Percentiles rank a stretch among this genome's conserved stretches.
Evolutionary conservation across 2,113 vertebrate species (phyloP).

Genomic region (Petrocephalus zakoni): DNA sequence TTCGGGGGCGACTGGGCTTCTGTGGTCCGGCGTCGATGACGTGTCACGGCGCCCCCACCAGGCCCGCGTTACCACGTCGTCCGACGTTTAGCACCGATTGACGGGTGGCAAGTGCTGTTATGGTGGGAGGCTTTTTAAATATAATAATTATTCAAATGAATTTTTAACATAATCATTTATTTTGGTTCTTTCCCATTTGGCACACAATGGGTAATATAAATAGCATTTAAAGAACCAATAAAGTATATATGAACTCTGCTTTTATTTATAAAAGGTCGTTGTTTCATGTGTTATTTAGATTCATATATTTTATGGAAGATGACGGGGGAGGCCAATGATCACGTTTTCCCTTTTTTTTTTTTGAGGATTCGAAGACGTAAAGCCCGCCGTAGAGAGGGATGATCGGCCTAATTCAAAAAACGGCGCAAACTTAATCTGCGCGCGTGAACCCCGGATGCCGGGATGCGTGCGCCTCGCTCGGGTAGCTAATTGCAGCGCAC

Average conservation of each 20-base stretch:
- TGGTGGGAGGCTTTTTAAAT: neutral
- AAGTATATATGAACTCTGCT: neutral
- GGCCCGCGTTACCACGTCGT: constrained; percentile 11
- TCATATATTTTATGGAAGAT: neutral
- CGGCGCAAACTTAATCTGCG: constrained; percentile 80
- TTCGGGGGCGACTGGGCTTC: constrained; percentile 36
- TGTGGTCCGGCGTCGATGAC: constrained; percentile 28
- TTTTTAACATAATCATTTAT: neutral
- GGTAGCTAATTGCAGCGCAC: constrained; percentile 65
- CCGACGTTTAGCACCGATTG: neutral
- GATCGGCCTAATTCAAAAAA: constrained; percentile 88
- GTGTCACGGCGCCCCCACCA: constrained; percentile 30
- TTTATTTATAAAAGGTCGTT: neutral
- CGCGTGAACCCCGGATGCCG: constrained; percentile 78
- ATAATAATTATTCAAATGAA: neutral
- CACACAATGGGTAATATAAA: neutral
- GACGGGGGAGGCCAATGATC: neutral
- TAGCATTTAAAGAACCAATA: neutral
- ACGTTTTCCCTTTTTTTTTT: constrained; percentile 24
- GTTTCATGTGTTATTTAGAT: neutral
- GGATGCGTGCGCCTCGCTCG: constrained; percentile 78
- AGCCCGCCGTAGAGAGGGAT: constrained; percentile 74
- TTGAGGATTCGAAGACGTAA: constrained; percentile 44
- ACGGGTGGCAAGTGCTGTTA: neutral
- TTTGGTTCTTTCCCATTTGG: neutral